A percentile compares a stretch with the other conserved stretches of the same genome.
These are phyloP conservation scores for Atta cephalotes DNA, from an alignment of 1,140 invertebrate genomes.

Conservation along the genomic window DNA sequence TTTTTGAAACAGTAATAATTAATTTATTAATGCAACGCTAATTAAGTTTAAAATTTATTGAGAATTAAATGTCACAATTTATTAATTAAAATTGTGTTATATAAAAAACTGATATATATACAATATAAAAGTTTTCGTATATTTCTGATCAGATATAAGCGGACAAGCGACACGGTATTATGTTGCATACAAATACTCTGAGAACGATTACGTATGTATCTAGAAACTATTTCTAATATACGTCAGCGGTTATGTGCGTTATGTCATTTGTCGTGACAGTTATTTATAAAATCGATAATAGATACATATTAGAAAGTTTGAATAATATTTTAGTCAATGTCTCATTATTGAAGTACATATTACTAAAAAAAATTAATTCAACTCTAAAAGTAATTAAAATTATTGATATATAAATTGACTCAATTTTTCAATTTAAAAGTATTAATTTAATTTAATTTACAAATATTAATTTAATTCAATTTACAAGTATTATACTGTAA, in stretches of 20 bases:
- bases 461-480: background rate
- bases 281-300: background rate
- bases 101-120: background rate
- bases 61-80: constrained; percentile 10
- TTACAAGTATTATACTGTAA: background rate
- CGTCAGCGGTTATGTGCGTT: constrained; percentile 1
- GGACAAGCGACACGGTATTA: background rate
- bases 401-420: background rate
- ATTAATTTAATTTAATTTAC: background rate
- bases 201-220: background rate
- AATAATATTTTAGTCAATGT: background rate
- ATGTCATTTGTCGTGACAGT: no score
- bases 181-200: background rate
- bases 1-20: background rate
- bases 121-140: constrained; percentile 16
- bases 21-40: background rate
- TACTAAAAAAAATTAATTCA: background rate
- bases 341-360: background rate
- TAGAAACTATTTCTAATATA: constrained; percentile 18
- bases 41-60: background rate
- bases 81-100: background rate
- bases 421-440: background rate
- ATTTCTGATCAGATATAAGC: constrained; percentile 6
- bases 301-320: constrained; percentile 9
- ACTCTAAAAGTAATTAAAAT: background rate